Evolutionary conservation across 1,140 invertebrate genomes (phyloP).

Genomic region (Nasonia longicornis): DNA sequence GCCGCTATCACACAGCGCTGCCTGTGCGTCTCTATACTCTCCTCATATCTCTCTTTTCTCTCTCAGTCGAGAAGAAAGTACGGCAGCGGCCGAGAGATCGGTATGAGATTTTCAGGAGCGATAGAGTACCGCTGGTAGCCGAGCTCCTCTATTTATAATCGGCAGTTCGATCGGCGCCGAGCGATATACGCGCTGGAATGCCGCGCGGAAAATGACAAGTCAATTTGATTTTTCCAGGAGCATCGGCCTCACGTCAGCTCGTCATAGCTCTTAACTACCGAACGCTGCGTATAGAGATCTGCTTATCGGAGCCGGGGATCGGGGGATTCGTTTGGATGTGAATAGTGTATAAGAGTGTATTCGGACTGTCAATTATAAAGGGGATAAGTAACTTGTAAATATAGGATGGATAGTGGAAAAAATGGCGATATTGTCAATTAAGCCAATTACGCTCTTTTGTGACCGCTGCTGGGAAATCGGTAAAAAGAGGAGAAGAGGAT

Average conservation of each 20-base stretch:
- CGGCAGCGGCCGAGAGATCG: not conserved
- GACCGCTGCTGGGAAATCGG: not conserved
- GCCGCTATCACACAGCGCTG: not conserved
- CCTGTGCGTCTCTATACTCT: not conserved
- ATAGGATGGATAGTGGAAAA: not conserved
- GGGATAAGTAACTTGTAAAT: constrained; percentile 3
- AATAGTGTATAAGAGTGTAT: not conserved
- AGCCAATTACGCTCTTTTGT: not conserved
- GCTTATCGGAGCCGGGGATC: too few species aligned
- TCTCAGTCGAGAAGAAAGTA: constrained; percentile 7
- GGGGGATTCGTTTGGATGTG: not conserved
- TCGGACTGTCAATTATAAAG: constrained; percentile 19
- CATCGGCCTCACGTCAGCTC: not conserved
- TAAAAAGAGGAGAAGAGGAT: not conserved
- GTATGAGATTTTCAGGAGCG: constrained; percentile 1
- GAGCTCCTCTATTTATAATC: constrained; percentile 23
- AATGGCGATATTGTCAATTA: not conserved
- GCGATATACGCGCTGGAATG: constrained; percentile 28
- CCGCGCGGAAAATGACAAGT: constrained; percentile 38
- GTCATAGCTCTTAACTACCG: constrained; percentile 39
- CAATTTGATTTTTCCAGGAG: constrained; percentile 37
- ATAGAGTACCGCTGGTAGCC: not conserved
- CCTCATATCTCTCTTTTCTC: too few species aligned
- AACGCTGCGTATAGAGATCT: constrained; percentile 2
- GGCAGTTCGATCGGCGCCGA: constrained; percentile 24